These are phyloP conservation scores for Lasioglossum villosulum DNA, from an alignment of 2,888 invertebrate genomes.

Conservation along the genomic window DNA sequence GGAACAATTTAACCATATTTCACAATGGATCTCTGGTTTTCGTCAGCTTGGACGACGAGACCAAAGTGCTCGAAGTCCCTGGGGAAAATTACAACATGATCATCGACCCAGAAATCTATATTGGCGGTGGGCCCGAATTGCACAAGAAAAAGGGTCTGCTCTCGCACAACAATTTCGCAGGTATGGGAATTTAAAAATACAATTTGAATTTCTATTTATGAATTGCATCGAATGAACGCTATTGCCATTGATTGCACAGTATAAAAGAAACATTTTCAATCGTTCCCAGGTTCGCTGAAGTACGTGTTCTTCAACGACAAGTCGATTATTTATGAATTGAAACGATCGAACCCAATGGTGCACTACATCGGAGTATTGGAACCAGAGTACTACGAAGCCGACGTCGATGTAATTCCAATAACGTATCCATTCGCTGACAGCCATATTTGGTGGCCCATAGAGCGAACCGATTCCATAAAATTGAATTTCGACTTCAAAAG, in stretches of 20 bases:
- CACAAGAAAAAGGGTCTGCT: conserved; percentile 93
- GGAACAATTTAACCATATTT: conserved; percentile 96
- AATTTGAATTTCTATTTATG: neutral
- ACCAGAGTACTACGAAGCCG: conserved; percentile 93
- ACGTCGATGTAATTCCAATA: conserved; percentile 94
- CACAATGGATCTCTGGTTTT: conserved; percentile 91
- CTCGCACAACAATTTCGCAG: conserved; percentile 93
- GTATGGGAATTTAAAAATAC: conserved; percentile 51
- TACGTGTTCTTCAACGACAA: conserved; percentile 97
- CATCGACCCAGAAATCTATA: conserved; percentile 97
- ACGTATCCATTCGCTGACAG: conserved; percentile 96
- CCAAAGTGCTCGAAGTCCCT: conserved; percentile 89
- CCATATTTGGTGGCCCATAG: conserved; percentile 95
- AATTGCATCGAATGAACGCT: neutral
- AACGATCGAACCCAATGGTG: conserved; percentile 93
- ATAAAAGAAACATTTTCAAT: neutral
- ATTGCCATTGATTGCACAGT: neutral
- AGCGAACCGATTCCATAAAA: conserved; percentile 90
- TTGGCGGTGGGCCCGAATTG: conserved; percentile 94
- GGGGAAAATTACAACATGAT: conserved; percentile 91
- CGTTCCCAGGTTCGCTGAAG: conserved; percentile 90
- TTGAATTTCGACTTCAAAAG: conserved; percentile 95
- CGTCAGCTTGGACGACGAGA: conserved; percentile 91
- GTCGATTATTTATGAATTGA: conserved; percentile 94
- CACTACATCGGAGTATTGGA: conserved; percentile 92